These are phyloP conservation scores for Pocota personata DNA, from an alignment of 2,888 invertebrate species.

Conservation along the genomic window DNA sequence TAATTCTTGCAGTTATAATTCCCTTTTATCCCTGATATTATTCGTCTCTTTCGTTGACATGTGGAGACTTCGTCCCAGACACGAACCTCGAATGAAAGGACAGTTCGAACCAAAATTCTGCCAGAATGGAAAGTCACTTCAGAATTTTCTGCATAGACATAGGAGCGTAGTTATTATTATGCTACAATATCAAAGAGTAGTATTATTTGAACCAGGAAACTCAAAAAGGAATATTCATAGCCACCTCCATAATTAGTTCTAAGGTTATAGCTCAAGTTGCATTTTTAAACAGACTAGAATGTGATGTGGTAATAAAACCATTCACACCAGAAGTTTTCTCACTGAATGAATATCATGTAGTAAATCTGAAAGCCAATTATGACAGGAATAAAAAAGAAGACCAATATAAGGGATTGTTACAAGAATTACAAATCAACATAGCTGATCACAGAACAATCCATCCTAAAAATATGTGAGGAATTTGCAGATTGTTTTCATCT, in stretches of 20 bases:
- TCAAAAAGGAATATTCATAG: background rate
- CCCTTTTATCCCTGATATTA: too few species aligned
- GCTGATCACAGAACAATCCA: background rate
- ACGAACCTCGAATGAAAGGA: too few species aligned
- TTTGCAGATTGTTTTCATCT: too few species aligned
- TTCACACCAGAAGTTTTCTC: background rate
- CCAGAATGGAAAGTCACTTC: too few species aligned
- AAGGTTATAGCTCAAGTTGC: background rate
- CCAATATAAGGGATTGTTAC: background rate
- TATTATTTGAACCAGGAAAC: background rate
- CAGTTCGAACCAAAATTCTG: too few species aligned
- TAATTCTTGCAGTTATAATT: too few species aligned
- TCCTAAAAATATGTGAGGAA: background rate
- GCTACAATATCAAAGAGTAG: background rate
- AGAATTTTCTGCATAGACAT: too few species aligned
- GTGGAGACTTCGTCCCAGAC: too few species aligned
- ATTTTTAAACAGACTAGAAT: background rate
- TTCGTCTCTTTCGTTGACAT: too few species aligned
- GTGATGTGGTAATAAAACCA: background rate
- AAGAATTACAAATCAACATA: too few species aligned
- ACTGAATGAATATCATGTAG: background rate
- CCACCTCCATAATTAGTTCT: background rate
- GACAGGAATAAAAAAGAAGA: background rate
- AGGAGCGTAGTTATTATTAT: too few species aligned
- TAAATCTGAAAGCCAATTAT: background rate